Percentiles rank a stretch among this genome's conserved stretches.
These are phyloP conservation scores for Anseranas semipalmata DNA, from an alignment of 2,113 vertebrate species.

Conservation along the genomic window DNA sequence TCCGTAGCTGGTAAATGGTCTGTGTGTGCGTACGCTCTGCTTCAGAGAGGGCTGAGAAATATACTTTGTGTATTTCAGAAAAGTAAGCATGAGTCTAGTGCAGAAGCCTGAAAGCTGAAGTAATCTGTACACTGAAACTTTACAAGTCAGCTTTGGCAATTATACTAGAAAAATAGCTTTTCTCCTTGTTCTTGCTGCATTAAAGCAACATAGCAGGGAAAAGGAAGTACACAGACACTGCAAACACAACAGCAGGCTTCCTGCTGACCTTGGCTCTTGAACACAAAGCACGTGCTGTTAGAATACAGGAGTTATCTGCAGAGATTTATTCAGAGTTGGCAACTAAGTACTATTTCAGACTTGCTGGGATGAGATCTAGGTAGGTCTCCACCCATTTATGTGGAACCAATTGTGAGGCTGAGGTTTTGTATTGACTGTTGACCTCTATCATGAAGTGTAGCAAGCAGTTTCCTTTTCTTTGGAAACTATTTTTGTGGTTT, in stretches of 20 bases:
- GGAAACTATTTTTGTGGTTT: not conserved
- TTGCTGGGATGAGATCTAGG: not conserved
- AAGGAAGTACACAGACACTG: constrained; percentile 52
- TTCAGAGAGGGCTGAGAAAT: not conserved
- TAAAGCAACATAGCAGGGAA: constrained; percentile 40
- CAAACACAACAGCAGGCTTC: constrained; percentile 44
- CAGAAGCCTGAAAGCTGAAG: not conserved
- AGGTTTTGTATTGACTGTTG: not conserved
- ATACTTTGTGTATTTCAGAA: not conserved
- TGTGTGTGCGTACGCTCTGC: not conserved
- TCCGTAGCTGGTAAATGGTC: not conserved
- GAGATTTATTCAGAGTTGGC: constrained; percentile 1
- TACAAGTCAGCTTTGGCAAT: not conserved
- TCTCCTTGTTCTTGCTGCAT: not conserved
- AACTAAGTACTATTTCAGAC: constrained; percentile 2
- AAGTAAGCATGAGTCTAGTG: not conserved
- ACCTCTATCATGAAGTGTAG: not conserved
- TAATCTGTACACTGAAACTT: not conserved
- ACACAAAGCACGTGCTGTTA: not conserved
- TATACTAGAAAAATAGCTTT: not conserved
- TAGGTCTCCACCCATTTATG: not conserved
- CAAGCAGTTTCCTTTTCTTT: constrained; percentile 30
- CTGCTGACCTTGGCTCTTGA: constrained; percentile 41
- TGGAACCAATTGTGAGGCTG: not conserved
- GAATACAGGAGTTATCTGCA: constrained; percentile 21